Conservation (phyloP, 2,797 vertebrate species). For the Gobio occitaniae region DNA sequence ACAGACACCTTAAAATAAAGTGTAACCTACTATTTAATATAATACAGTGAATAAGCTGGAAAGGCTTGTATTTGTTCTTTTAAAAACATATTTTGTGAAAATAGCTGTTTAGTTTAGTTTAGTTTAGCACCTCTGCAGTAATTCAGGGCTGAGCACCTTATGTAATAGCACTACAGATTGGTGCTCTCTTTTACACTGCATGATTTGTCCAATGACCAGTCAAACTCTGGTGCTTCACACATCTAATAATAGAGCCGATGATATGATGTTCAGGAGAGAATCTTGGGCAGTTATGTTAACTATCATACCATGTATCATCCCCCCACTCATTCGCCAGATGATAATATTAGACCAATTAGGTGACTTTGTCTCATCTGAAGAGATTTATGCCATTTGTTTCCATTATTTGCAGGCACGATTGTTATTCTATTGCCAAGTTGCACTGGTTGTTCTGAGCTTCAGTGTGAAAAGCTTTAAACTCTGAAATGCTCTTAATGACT, state of each 20-base stretch:
- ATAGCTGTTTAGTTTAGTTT: not conserved
- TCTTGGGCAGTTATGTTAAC: conserved; percentile 2
- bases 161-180: conserved; percentile 22
- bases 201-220: conserved; percentile 9
- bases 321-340: not conserved
- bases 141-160: conserved; percentile 15
- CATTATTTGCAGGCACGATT: not conserved
- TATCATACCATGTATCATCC: not conserved
- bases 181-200: not conserved
- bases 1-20: too few relatives aligned
- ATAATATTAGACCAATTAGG: conserved; percentile 21
- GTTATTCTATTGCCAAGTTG: conserved; percentile 3
- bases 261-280: conserved; percentile 21
- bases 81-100: not conserved
- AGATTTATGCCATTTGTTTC: not conserved
- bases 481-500: conserved; percentile 29
- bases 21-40: not conserved
- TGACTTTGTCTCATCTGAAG: not conserved
- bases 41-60: not conserved
- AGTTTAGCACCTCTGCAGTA: not conserved
- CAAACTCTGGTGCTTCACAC: not conserved
- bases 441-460: not conserved
- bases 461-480: not conserved
- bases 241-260: conserved; percentile 22
- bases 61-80: not conserved